Base-by-base conservation (phyloP, 2,888 invertebrate genomes). In the Poecilus cupreus region DNA sequence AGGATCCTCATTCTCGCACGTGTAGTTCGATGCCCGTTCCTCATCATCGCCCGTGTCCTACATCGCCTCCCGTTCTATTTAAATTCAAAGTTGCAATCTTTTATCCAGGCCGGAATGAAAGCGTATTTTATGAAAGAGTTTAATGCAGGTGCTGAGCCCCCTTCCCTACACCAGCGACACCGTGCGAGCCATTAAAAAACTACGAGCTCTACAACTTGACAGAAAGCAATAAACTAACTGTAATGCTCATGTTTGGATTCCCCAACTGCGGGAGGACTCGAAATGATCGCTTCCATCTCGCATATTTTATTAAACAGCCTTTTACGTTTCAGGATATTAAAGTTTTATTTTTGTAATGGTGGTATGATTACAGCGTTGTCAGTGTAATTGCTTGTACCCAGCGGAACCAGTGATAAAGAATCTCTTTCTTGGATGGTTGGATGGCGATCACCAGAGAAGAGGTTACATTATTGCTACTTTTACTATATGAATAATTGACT, bases 21-120 rank as follows among this genome's bases (percentile, higher is more conserved):
- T 5, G 6, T 49, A 46, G 18, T 13, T 76, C 32, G 54, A 32
- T 76, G 76, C 37, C 57, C 54, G 57, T 54, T 76, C 51, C n/a
- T 76, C 76, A 54, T 54, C 76, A 51, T 13, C n/a, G 22, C 54
- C 16, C 24, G 10, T n/a, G 43, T 43, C 43, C 43, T 43, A 43
- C 43, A 18, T 54, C 54, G 18, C 18, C 54, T 10, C 22, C 39
- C 57, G 57, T 64, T 78, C 78, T 78, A 64, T 78, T 78, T 78
- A 78, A 78, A 78, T 78, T 78, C 78, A 78, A 78, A 78, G 78
- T 78, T 78, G 64, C 78, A 78, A 78, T 78, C 78, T 78, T 78
- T 60, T 60, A 78, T 60, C 43, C 24, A 11, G 22, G 39, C 24
- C 10, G 22, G 39, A 68, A 39, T 68, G 68, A 68, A 68, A 68